Percentiles rank a stretch among this genome's conserved stretches.
Conservation (phyloP, 1,140 invertebrate species). For the Zaprionus kolodkinae region DNA sequence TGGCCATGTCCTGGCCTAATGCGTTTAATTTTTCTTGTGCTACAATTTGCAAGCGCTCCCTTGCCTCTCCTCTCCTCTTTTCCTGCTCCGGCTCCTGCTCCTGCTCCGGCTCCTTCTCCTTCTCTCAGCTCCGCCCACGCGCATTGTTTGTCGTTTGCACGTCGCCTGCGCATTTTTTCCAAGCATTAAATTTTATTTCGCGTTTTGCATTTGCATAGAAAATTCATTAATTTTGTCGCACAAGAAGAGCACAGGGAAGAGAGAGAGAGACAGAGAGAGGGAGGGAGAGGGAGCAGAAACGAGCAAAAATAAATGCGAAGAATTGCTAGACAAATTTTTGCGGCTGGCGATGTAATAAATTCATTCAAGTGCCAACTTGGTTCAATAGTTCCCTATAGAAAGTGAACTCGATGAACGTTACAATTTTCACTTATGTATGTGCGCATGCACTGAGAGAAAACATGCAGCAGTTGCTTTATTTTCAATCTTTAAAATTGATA, state of each 20-base stretch:
- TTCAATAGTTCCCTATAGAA: constrained; percentile 60
- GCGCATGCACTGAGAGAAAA: constrained; percentile 9
- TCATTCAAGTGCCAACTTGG: constrained; percentile 52
- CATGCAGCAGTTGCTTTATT: background rate
- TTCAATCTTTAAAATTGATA: too few species aligned
- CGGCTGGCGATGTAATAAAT: constrained; percentile 64
- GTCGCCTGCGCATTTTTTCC: constrained; percentile 70
- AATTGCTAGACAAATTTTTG: constrained; percentile 76
- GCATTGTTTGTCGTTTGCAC: constrained; percentile 58
- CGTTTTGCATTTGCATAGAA: constrained; percentile 75
- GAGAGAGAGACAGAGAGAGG: constrained; percentile 3
- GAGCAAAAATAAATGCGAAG: constrained; percentile 30
- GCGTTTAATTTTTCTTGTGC: constrained; percentile 79
- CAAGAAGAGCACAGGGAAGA: constrained; percentile 8
- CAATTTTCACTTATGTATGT: constrained; percentile 29
- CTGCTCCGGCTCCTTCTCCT: background rate
- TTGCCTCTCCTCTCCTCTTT: too few species aligned
- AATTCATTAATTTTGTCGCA: constrained; percentile 77
- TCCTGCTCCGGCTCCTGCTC: too few species aligned
- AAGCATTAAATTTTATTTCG: constrained; percentile 80
- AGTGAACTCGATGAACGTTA: constrained; percentile 47
- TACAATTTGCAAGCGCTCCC: constrained; percentile 62
- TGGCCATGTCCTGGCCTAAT: constrained; percentile 55
- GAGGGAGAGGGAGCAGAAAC: background rate
- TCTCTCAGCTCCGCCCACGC: background rate